Evolutionary conservation across 2,113 vertebrate species (phyloP), one percentile per base, ranked within the genome.

Genomic region (Scortum barcoo): DNA sequence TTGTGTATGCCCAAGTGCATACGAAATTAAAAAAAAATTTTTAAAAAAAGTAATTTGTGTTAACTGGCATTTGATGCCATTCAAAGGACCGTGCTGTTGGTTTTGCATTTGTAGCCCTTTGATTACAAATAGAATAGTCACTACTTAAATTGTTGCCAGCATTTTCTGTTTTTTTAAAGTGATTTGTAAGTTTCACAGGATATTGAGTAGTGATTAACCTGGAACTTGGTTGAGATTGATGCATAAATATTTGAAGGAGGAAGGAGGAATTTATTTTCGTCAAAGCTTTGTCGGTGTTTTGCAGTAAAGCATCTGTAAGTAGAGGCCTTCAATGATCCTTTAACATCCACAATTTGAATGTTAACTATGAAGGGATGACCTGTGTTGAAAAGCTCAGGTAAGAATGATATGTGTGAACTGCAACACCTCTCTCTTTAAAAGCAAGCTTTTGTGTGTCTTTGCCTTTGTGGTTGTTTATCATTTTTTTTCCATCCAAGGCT

Each of bases 11-110:
- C 50, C 60, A 76, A 66, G 20, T 58, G 56, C 28, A 51, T 44
- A 14, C 22, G 26, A 73, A 53, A n/a, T n/a, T n/a, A n/a, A n/a
- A n/a, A n/a, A n/a, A n/a, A n/a, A n/a, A n/a, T n/a, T n/a, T n/a
- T 54, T 19, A 65, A 84, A 78, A 53, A 76, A 77, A 50, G 33
- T 65, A 19, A 76, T 84, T 68, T 63, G n/a, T 67, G 50, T 76
- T 78, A 74, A 84, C 33, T 81, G 42, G 20, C 42, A 58, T 83
- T 71, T 73, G 30, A 83, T 80, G 19, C n/a, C 30, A 66, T 69
- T 82, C 67, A 42, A 76, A 26, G 3, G 26, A 50, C 20, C 28
- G 40, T 68, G 12, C 40, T 63, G 36, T 16, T 75, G 57, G 22
- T 78, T 78, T 58, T 22, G 33, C 46, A 42, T 60, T 56, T 68